Percentiles rank a stretch among this genome's conserved stretches.
Conservation (phyloP, 2,888 invertebrate genomes). For the Panopea generosa region DNA sequence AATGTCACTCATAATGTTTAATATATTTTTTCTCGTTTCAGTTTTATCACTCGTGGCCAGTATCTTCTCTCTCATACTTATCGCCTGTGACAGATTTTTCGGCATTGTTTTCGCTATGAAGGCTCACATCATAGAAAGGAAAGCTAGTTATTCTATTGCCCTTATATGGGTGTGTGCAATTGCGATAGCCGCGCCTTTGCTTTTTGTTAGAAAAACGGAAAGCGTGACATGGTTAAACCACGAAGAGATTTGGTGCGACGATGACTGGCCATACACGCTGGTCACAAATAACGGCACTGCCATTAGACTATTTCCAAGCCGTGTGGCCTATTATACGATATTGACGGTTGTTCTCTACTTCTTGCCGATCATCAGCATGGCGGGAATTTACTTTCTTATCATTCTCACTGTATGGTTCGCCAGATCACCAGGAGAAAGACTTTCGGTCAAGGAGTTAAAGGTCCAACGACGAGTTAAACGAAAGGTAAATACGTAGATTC, state of each 20-base stretch:
- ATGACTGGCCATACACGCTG: slow-evolving; percentile 84
- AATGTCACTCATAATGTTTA: no score
- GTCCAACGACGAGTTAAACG: slow-evolving; percentile 81
- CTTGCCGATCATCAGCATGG: slow-evolving; percentile 91
- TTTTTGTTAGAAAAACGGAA: slow-evolving; percentile 85
- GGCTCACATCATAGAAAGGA: slow-evolving; percentile 89
- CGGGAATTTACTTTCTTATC: slow-evolving; percentile 91
- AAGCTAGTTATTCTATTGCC: slow-evolving; percentile 88
- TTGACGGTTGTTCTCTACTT: slow-evolving; percentile 91
- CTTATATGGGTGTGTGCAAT: slow-evolving; percentile 90
- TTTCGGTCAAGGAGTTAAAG: slow-evolving; percentile 78
- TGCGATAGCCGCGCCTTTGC: slow-evolving; percentile 87
- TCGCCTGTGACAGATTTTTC: slow-evolving; percentile 93
- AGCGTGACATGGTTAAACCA: slow-evolving; percentile 91
- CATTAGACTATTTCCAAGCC: slow-evolving; percentile 84
- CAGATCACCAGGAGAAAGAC: slow-evolving; percentile 83
- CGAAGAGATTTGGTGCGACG: slow-evolving; percentile 91
- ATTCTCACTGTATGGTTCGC: slow-evolving; percentile 88
- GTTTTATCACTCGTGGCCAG: slow-evolving; percentile 91
- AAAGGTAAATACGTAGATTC: slow-evolving; percentile 78
- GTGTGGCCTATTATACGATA: slow-evolving; percentile 91
- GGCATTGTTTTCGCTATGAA: slow-evolving; percentile 92
- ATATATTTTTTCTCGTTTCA: slow-evolving; percentile 78
- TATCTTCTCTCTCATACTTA: slow-evolving; percentile 91
- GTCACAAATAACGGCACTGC: slow-evolving; percentile 44